Evolutionary conservation across 37 sponge, comb jelly and placozoan genomes (phyloP).

Genomic region (Spongia lamella): DNA sequence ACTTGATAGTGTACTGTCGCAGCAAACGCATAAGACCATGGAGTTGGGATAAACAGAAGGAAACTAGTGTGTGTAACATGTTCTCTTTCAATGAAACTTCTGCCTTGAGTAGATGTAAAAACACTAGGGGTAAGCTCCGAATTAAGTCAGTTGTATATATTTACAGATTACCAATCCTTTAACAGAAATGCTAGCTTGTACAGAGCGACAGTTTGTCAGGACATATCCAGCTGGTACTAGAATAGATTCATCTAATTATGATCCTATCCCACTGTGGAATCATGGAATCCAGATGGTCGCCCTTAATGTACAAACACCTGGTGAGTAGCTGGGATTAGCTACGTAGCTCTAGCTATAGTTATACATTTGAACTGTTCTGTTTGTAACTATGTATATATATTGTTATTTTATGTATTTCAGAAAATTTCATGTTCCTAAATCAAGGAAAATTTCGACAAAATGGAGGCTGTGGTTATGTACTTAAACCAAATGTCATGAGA

Average conservation of each 20-base stretch:
- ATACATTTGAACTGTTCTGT: no score
- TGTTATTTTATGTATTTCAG: constrained; percentile 1
- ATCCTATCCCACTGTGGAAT: constrained; percentile 65
- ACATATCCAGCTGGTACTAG: constrained; percentile 70
- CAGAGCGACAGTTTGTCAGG: constrained; percentile 62
- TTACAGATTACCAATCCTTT: no score
- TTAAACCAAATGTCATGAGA: constrained; percentile 74
- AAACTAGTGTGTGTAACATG: constrained; percentile 59
- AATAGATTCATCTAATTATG: constrained; percentile 73
- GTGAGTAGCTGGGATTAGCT: background rate
- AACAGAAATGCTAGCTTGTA: constrained; percentile 58
- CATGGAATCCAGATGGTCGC: constrained; percentile 81
- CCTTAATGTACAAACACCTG: constrained; percentile 75
- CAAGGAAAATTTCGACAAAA: constrained; percentile 79
- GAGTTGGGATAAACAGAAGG: constrained; percentile 48
- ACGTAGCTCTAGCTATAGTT: background rate
- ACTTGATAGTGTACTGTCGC: no score
- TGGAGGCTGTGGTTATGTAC: constrained; percentile 82
- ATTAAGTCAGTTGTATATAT: no score
- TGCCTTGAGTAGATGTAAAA: no score
- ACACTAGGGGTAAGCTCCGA: no score
- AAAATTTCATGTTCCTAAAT: constrained; percentile 70
- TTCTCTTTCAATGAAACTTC: constrained; percentile 69
- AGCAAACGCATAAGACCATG: no score
- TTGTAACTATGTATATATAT: no score